Percentiles rank a stretch among this genome's conserved stretches.
Evolutionary conservation across 2,797 vertebrate genomes (phyloP).

Genomic region (Salarias fasciatus): DNA sequence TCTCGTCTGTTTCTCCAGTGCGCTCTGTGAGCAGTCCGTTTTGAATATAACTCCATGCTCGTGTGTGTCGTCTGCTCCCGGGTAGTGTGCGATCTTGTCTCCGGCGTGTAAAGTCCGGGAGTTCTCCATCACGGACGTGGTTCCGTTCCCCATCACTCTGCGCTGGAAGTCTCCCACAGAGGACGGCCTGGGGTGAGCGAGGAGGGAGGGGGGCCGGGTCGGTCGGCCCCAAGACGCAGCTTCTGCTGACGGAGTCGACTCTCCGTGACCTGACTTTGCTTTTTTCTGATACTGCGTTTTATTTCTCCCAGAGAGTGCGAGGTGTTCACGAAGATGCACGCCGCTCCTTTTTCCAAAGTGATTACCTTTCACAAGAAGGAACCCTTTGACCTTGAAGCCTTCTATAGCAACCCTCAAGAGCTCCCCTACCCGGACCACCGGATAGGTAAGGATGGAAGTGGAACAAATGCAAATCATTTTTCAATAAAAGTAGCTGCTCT

Average conservation of each 20-base stretch:
- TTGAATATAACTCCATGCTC: background rate
- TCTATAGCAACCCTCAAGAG: constrained; percentile 92
- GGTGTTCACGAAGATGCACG: constrained; percentile 95
- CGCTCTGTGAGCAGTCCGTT: background rate
- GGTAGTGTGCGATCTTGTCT: constrained; percentile 96
- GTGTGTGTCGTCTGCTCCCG: constrained; percentile 15
- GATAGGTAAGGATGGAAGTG: constrained; percentile 88
- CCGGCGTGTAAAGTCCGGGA: constrained; percentile 99
- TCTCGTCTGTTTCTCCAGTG: background rate
- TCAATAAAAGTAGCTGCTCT: too few relatives aligned
- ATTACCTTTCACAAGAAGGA: constrained; percentile 98
- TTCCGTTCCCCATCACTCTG: constrained; percentile 93
- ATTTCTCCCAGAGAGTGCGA: constrained; percentile 89
- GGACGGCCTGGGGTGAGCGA: constrained; percentile 87
- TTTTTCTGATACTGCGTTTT: constrained; percentile 28
- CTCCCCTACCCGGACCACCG: constrained; percentile 92
- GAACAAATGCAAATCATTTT: too few relatives aligned
- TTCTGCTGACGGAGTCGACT: constrained; percentile 29
- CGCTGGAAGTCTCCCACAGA: constrained; percentile 96
- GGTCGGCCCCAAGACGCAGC: constrained; percentile 1
- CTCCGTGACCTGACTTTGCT: constrained; percentile 25
- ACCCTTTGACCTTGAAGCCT: constrained; percentile 94
- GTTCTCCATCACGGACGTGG: constrained; percentile 95
- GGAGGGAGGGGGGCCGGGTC: background rate
- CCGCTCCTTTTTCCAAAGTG: constrained; percentile 96